Base-by-base conservation (phyloP, 1,140 invertebrate species). In the Muscidifurax raptorellus region DNA sequence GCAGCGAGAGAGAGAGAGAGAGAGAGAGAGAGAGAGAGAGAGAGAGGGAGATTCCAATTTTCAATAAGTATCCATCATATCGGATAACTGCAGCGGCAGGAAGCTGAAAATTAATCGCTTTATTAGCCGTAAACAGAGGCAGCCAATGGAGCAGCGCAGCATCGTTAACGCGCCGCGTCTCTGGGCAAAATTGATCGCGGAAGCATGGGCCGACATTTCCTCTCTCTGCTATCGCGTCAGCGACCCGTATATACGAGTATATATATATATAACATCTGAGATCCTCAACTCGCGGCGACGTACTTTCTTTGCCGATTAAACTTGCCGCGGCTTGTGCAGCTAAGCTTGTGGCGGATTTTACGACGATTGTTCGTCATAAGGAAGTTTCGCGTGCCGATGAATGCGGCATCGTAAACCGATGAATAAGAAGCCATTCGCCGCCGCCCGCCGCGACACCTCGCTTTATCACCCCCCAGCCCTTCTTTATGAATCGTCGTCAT, bases 361-460 rank as follows among this genome's bases (percentile, higher is more conserved):
- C 85, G 88, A 87, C 86, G 77, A 87, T 87, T 87, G 86, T 83
- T 74, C 52, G 80, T 77, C 85, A 86, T 90, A 87, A 87, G 86
- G 64, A 89, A 90, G 88, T 90, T 90, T 77, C 36, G 82, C 64
- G 64, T 83, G 82, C 83, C 78, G 28, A 52, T 84, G 76, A 88
- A 88, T 86, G 80, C 81, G 75, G 83, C 76, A 80, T 87, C 86
- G 80, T 89, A 87, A 89, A 88, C 84, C 71, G 44, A 74, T 87
- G 86, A 88, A 88, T 88, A 87, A 87, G 87, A 88, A 83, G 84
- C 83, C 85, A 88, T 88, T 87, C 85, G 75, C 64, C 66, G 27
- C 27, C 36, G 27, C 44, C n/a, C 25, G n/a, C 64, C 66, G 10
- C 66, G 66, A 30, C 66, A 30, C 66, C 66, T 69, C 12, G 28